Evolutionary conservation across 2,113 vertebrate species (phyloP).

Genomic region (Channa argus): DNA sequence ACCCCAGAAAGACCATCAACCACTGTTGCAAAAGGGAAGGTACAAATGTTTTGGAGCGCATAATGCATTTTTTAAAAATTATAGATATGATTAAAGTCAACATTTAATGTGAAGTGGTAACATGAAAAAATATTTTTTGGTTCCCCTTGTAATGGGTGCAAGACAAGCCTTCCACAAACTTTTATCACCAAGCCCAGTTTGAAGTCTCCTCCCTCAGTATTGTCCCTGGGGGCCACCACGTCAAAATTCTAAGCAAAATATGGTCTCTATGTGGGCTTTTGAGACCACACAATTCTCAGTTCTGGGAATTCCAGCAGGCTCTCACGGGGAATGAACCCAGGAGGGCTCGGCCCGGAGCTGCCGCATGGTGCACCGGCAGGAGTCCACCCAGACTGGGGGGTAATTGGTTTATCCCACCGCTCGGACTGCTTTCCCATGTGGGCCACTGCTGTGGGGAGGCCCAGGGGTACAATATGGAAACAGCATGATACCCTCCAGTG

Average conservation of each 20-base stretch:
- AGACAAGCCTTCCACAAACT: conserved; percentile 19
- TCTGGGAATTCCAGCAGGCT: conserved; percentile 77
- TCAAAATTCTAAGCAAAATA: conserved; percentile 71
- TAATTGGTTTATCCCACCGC: conserved; percentile 84
- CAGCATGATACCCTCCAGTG: conserved; percentile 77
- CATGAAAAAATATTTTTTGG: no score
- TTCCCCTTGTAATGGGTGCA: not conserved
- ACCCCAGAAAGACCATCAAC: no score
- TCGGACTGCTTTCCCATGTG: conserved; percentile 83
- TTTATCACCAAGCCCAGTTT: conserved; percentile 27
- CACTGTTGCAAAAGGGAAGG: no score
- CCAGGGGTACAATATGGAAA: conserved; percentile 80
- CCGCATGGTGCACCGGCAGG: conserved; percentile 67
- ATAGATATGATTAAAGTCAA: no score
- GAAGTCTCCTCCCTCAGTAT: conserved; percentile 57
- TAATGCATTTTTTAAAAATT: no score
- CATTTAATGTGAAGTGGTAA: no score
- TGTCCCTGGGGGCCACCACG: conserved; percentile 67
- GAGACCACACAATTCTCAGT: conserved; percentile 65
- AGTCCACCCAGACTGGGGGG: conserved; percentile 74
- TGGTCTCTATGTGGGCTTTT: conserved; percentile 63
- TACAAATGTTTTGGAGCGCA: no score
- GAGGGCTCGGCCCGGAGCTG: conserved; percentile 65
- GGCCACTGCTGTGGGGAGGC: conserved; percentile 83
- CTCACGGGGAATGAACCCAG: conserved; percentile 69